Evolutionary conservation across 2,888 invertebrate genomes (phyloP).

Genomic region (Agrypnus murinus): DNA sequence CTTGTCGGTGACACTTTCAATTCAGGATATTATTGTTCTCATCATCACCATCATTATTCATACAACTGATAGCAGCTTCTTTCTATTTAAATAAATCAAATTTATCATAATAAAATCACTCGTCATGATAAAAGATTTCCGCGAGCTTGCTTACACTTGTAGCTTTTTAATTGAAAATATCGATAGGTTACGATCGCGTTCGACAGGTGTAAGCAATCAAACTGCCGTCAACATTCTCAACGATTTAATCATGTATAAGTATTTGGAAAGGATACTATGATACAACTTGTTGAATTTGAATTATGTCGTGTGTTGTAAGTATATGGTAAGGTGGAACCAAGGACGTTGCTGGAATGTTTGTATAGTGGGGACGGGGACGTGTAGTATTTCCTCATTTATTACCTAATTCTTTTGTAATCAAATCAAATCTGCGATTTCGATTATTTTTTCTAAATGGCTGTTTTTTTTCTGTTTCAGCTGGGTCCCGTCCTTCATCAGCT

Average conservation of each 20-base stretch:
- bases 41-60: too few species aligned
- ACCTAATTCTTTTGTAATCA: constrained; percentile 36
- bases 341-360: constrained; percentile 47
- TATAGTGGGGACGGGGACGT: constrained; percentile 30
- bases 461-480: constrained; percentile 59
- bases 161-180: background rate
- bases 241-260: constrained; percentile 31
- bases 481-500: constrained; percentile 63
- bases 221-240: constrained; percentile 21
- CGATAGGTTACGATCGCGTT: background rate
- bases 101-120: too few species aligned
- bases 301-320: constrained; percentile 39
- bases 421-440: constrained; percentile 21
- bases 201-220: constrained; percentile 7
- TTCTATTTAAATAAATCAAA: background rate
- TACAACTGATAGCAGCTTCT: too few species aligned
- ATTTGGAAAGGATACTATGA: constrained; percentile 37
- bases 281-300: constrained; percentile 43
- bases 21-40: too few species aligned
- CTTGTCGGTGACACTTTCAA: too few species aligned
- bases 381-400: constrained; percentile 40
- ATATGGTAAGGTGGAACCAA: constrained; percentile 48
- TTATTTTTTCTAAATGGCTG: constrained; percentile 15
- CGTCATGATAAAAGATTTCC: too few species aligned
- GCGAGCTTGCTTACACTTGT: background rate